phyloP scores from a whole-genome alignment of 1,140 invertebrate species.

The Zaprionus gabonicus region DNA sequence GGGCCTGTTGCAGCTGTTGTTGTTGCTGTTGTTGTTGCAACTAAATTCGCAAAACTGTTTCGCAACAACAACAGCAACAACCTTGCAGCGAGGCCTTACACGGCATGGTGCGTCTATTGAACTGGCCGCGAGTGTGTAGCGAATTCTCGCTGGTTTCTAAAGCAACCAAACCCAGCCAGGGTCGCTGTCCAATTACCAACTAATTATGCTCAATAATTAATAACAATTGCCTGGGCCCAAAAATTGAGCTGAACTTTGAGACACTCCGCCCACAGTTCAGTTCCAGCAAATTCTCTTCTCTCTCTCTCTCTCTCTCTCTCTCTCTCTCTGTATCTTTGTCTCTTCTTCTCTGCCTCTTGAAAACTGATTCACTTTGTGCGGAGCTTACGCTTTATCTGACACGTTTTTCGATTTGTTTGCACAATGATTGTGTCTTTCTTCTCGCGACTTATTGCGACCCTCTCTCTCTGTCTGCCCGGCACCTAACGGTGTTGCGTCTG shows the following conservation, averaged over 20 bases:
- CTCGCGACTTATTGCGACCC: neutral
- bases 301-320: conserved; percentile 10
- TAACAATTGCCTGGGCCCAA: conserved; percentile 13
- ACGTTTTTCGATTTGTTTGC: conserved; percentile 77
- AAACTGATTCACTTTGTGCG: conserved; percentile 39
- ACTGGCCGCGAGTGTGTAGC: conserved; percentile 29
- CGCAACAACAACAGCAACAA: conserved; percentile 39
- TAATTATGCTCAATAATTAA: conserved; percentile 44
- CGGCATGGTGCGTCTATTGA: conserved; percentile 66
- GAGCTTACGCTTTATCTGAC: conserved; percentile 49
- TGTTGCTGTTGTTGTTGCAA: conserved; percentile 1
- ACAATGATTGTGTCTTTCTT: conserved; percentile 32
- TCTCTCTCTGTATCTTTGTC: neutral
- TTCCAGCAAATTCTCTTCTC: neutral
- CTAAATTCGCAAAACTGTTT: neutral
- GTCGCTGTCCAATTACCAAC: conserved; percentile 11
- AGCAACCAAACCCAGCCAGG: conserved; percentile 25
- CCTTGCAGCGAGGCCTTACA: conserved; percentile 72
- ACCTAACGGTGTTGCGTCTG: neutral
- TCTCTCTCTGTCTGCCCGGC: neutral
- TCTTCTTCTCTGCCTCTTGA: conserved; percentile 17
- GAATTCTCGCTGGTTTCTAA: conserved; percentile 14
- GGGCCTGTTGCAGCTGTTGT: conserved; percentile 1
- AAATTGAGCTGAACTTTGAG: conserved; percentile 58
- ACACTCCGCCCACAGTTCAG: conserved; percentile 13